Evolutionary conservation across 2,797 vertebrate genomes (phyloP).

Genomic region (Myiotriccus ornatus): DNA sequence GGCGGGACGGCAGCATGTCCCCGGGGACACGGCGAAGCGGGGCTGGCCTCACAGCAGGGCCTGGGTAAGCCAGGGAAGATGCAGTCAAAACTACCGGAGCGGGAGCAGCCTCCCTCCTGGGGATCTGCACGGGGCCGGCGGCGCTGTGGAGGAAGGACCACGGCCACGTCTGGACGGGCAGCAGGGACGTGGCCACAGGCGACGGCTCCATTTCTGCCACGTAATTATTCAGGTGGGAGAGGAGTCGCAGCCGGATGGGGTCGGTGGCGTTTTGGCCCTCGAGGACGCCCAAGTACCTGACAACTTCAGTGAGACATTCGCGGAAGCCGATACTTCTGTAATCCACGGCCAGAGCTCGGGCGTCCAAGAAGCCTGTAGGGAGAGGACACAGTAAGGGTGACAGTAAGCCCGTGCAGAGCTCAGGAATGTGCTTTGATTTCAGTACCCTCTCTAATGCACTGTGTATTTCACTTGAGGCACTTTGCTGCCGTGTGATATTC

Average conservation of each 20-base stretch:
- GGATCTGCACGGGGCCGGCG: constrained; percentile 37
- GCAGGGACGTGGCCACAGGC: constrained; percentile 70
- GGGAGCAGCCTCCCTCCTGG: constrained; percentile 77
- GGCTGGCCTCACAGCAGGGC: constrained; percentile 74
- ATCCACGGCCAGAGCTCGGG: constrained; percentile 88
- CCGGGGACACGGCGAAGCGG: constrained; percentile 73
- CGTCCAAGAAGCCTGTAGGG: constrained; percentile 88
- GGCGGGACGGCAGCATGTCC: constrained; percentile 68
- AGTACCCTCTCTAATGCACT: constrained; percentile 34
- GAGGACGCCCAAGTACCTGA: constrained; percentile 88
- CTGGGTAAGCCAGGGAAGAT: constrained; percentile 81
- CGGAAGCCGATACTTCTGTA: constrained; percentile 93
- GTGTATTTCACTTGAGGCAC: constrained; percentile 69
- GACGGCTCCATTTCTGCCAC: constrained; percentile 90
- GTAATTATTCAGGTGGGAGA: constrained; percentile 91
- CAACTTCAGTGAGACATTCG: constrained; percentile 92
- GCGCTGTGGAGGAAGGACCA: constrained; percentile 83
- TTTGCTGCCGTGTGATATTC: constrained; percentile 54
- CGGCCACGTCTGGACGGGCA: constrained; percentile 84
- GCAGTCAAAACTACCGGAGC: constrained; percentile 59
- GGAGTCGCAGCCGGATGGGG: constrained; percentile 88
- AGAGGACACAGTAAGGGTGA: not conserved
- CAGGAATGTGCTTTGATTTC: not conserved
- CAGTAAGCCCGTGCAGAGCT: not conserved
- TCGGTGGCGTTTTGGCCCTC: constrained; percentile 86